Evolutionary conservation across 1,140 invertebrate genomes (phyloP).

Genomic region (Bradysia coprophila): DNA sequence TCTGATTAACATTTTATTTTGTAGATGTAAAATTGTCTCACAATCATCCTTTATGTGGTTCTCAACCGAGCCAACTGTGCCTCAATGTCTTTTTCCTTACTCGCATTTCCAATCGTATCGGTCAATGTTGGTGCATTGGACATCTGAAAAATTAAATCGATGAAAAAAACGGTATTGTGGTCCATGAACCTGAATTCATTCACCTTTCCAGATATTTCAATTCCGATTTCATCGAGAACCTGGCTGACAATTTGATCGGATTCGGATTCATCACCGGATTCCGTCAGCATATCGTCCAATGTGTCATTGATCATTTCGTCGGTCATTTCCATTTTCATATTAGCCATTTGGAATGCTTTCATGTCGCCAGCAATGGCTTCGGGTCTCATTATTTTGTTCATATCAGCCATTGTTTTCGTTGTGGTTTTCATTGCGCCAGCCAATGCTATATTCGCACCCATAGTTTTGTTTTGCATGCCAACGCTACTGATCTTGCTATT

Average conservation of each 20-base stretch:
- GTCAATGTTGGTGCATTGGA: constrained; percentile 41
- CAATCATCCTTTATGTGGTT: constrained; percentile 30
- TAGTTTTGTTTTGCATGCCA: constrained; percentile 67
- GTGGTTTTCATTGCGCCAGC: constrained; percentile 72
- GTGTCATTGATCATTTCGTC: constrained; percentile 91
- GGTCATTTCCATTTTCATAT: constrained; percentile 81
- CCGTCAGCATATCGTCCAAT: constrained; percentile 72
- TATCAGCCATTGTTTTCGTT: constrained; percentile 68
- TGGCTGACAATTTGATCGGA: constrained; percentile 67
- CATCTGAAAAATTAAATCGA: constrained; percentile 27
- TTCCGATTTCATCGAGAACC: constrained; percentile 89
- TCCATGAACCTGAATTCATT: constrained; percentile 5
- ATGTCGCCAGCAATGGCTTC: constrained; percentile 62
- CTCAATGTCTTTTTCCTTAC: constrained; percentile 53
- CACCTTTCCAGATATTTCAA: constrained; percentile 81
- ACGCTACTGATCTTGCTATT: constrained; percentile 60
- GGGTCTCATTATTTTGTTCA: constrained; percentile 78
- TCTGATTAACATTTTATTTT: too few relatives aligned
- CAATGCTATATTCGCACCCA: constrained; percentile 73
- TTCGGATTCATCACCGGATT: constrained; percentile 82
- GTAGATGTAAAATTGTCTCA: too few relatives aligned
- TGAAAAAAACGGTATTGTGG: constrained; percentile 2
- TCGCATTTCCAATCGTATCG: constrained; percentile 35
- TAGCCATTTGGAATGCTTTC: constrained; percentile 67
- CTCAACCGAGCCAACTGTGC: constrained; percentile 55